These are phyloP conservation scores for Diachrysia chrysitis DNA, from an alignment of 2,888 invertebrate genomes.

Conservation along the genomic window DNA sequence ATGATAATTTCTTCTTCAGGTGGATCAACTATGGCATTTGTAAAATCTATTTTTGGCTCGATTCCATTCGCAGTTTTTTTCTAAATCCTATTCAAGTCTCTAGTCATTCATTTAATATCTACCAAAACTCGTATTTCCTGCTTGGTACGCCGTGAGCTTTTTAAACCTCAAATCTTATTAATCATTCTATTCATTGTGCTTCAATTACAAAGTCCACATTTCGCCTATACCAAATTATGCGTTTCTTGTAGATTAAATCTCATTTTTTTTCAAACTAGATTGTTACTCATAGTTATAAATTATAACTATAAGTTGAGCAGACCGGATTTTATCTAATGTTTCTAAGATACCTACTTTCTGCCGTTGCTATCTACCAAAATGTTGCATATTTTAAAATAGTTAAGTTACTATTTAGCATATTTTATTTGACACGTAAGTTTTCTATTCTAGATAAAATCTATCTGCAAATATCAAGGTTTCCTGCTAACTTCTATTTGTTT, in stretches of 20 bases:
- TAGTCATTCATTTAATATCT: conserved; percentile 48
- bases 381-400: not conserved
- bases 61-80: conserved; percentile 20
- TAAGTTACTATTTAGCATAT: not conserved
- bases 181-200: conserved; percentile 35
- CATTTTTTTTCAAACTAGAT: not conserved
- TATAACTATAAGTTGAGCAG: not conserved
- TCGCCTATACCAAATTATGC: conserved; percentile 17
- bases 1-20: conserved; percentile 9
- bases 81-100: conserved; percentile 19
- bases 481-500: conserved; percentile 24
- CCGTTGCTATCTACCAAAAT: not conserved
- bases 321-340: not conserved
- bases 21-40: conserved; percentile 9
- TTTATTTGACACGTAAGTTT: no score
- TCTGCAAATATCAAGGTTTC: no score
- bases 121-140: conserved; percentile 54
- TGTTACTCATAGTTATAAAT: conserved; percentile 3
- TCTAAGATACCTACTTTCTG: not conserved
- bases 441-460: no score
- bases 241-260: conserved; percentile 11
- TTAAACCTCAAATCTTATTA: conserved; percentile 42
- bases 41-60: conserved; percentile 13
- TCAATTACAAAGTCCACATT: conserved; percentile 29
- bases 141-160: conserved; percentile 35